Evolutionary conservation across 2,888 invertebrate genomes (phyloP).

Genomic region (Netelia virgata): DNA sequence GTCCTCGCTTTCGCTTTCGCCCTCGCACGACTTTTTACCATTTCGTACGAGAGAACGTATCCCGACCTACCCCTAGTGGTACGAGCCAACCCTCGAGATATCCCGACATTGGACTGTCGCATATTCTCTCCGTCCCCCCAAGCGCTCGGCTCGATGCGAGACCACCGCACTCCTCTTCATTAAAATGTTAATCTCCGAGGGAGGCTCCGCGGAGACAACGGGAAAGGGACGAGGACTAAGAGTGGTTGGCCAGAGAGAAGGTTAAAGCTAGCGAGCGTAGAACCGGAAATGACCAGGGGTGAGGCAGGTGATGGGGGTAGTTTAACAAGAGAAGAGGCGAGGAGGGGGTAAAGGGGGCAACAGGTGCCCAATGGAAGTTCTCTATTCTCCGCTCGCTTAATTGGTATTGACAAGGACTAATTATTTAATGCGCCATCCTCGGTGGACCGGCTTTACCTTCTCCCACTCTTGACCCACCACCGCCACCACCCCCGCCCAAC

Average conservation of each 20-base stretch:
- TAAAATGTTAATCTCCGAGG: conserved; percentile 75
- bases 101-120: background rate
- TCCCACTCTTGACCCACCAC: conserved; percentile 22
- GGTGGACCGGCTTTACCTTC: conserved; percentile 51
- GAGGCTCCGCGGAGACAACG: conserved; percentile 26
- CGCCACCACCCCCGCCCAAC: conserved; percentile 14
- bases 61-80: background rate
- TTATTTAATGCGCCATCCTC: conserved; percentile 62
- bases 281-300: conserved; percentile 1
- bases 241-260: conserved; percentile 1
- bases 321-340: background rate
- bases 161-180: conserved; percentile 58
- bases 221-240: background rate
- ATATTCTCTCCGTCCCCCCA: background rate
- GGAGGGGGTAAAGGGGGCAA: conserved; percentile 70
- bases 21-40: background rate
- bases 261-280: conserved; percentile 29
- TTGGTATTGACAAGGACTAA: conserved; percentile 68
- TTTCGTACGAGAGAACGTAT: background rate
- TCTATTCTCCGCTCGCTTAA: conserved; percentile 64
- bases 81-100: background rate
- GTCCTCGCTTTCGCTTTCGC: background rate
- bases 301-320: background rate
- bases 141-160: background rate
- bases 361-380: conserved; percentile 74